Base-by-base conservation (phyloP, 1,140 invertebrate species). In the Procambarus clarkii region DNA sequence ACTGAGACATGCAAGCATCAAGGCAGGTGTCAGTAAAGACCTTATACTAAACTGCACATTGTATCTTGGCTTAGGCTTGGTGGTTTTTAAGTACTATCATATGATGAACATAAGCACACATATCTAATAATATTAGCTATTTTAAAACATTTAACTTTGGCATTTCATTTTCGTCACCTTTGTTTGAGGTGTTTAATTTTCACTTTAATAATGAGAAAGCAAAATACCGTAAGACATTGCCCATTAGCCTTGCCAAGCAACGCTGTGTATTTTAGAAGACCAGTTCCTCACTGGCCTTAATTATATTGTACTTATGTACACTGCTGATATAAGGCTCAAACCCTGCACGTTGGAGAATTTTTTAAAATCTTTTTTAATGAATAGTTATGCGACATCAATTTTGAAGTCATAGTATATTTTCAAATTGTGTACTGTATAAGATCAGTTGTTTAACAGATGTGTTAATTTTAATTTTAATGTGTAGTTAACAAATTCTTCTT, bases 261-360 rank as follows among this genome's bases (percentile, higher is more conserved):
- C 45, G 8, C 15, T 86, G 45, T 46, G 83, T 86, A n/a, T 76
- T 86, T 86, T 76, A 76, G 21, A 46, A 45, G n/a, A 58, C 50
- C 15, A 60, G n/a, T 82, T 48, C 48, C 15, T 46, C 8, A 24
- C 15, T 86, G 69, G 83, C 76, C 24, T 85, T 64, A 34, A 76
- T 44, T 9, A 48, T 76, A 50, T 76, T 9, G 50, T 24, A n/a
- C 76, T 76, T 50, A n/a, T 71, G 46, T 86, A 76, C 44, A 50
- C 45, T 24, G 34, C 24, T 50, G 60, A 4, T 76, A 71, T 7
- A 34, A 0, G 18, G 71, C n/a, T 34, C 60, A 77, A 71, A 64
- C 83, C 83, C 83, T 76, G 69, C 83, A 86, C 46, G 76, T 71
- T 76, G 69, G 83, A 86, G 69, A 48, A 50, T 46, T 77, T 82